Base-by-base conservation (phyloP, 2,888 invertebrate genomes). In the Eurytoma adleriae region DNA sequence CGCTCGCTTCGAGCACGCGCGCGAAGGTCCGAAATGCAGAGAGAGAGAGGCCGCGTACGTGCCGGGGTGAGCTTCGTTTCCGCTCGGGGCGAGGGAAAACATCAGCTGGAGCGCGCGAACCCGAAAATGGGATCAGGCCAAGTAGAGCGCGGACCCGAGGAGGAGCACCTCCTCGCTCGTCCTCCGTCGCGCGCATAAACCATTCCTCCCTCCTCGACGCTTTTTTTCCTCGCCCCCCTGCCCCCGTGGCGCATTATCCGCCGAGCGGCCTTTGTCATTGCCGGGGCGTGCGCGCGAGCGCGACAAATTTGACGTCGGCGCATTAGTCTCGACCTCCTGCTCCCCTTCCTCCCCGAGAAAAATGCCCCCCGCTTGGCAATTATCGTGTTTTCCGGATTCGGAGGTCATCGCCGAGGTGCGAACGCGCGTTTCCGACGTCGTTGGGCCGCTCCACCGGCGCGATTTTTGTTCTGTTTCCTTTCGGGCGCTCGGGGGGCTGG, bases 251-350 rank as follows among this genome's bases (percentile, higher is more conserved):
- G 13, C 48, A n/a, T 2, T 27, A 16, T 24, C 24, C 27, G 16
- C 14, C 27, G 3, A 64, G 82, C 78, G 82, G 85, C 84, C 86
- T 85, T 85, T 85, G 83, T 86, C 85, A 84, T 83, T 40, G n/a
- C 20, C 56, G 20, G 4, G n/a, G 78, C 81, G 78, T 83, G 86
- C 20, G n/a, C 20, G 40, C 14, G 4, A 13, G 78, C 81, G 78
- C 84, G 86, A 86, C 86, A 86, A 86, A 86, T 87, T 88, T 86
- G 86, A 86, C 84, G 84, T 81, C 82, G 75, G 14, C 81, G 84
- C 85, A 86, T 87, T 87, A 86, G 85, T 86, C 85, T 84, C 82
- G 79, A 54, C 54, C 54, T 54, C 54, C 16, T 54, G 4, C 16
- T 54, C 54, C 54, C 3, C 14, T 12, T 54, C 54, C 16, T n/a